phyloP scores from a whole-genome alignment of 2,113 vertebrate genomes.

The Chlorodrepanis virens region DNA sequence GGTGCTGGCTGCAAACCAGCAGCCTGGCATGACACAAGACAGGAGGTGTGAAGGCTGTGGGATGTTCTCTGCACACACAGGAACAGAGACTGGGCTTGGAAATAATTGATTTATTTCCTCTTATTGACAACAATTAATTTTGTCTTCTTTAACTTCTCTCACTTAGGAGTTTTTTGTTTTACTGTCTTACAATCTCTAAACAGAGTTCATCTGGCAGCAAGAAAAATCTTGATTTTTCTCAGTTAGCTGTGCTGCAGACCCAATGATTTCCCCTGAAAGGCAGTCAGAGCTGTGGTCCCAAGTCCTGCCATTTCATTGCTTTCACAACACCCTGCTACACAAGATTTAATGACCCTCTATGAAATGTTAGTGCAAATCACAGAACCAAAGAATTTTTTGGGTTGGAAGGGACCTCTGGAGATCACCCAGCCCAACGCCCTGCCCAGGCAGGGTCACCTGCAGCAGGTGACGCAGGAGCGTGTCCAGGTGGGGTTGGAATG shows the following conservation, averaged over 20 bases:
- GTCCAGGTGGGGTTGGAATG: neutral
- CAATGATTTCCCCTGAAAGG: neutral
- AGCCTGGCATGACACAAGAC: neutral
- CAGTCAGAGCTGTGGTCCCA: neutral
- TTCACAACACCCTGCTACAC: neutral
- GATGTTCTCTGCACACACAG: neutral
- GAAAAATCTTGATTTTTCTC: neutral
- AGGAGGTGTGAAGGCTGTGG: neutral
- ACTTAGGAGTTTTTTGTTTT: neutral
- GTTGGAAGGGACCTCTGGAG: neutral
- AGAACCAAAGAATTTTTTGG: neutral
- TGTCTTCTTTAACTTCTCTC: neutral
- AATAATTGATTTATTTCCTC: neutral
- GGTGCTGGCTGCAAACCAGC: neutral
- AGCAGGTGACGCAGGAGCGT: fast-evolving
- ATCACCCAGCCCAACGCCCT: neutral
- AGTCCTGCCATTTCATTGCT: neutral
- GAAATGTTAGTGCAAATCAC: neutral
- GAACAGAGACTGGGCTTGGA: neutral
- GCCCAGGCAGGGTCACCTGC: neutral
- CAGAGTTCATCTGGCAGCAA: neutral
- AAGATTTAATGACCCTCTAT: neutral
- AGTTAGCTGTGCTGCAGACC: neutral
- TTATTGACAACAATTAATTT: neutral
- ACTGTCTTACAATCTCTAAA: neutral